Evolutionary conservation across 1,140 invertebrate species (phyloP), one percentile per base, ranked within the genome.

Genomic region (Heterodera schachtii): DNA sequence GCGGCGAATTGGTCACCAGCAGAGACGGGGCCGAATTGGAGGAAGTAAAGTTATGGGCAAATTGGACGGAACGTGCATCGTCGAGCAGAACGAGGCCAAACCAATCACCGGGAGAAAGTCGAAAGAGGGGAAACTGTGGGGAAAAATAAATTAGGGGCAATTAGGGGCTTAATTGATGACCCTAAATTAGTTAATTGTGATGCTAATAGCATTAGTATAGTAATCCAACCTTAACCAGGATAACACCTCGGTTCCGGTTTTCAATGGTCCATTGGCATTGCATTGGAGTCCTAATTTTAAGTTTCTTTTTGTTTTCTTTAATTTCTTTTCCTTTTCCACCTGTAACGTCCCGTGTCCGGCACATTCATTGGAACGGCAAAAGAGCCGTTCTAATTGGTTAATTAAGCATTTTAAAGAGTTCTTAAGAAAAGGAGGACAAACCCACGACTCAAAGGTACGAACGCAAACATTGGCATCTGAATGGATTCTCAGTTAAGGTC

Each of bases 201-300:
- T 52, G 52, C 3, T 31, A 9, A 11, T 11, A 52, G 52, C 16
- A 9, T 52, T 52, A 52, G 9, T 52, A 52, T 16, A 1, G 13
- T 64, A 64, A 64, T 64, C 57, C 19, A 11, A 71, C 69, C 21
- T 71, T 71, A 11, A 71, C 31, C 3, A 41, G 9, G 19, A 71
- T 19, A 43, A 46, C 3, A 13, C 69, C 69, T 46, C 31, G 31
- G 69, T 71, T 46, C 6, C 69, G 31, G 19, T 71, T 71, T n/a
- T 71, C 69, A 7, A 71, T 71, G n/a, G 69, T 71, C 69, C 69
- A 71, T 4, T 46, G 21, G 31, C 69, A 71, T 46, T 46, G 69
- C 11, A 46, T 46, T 41, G 69, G 69, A 13, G 69, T 71, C 69
- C 57, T 64, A 64, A 8, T 52, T 8, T 52, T 60, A 19, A 19